phyloP scores from a whole-genome alignment of 2,797 vertebrate genomes.

The Picus viridis region DNA sequence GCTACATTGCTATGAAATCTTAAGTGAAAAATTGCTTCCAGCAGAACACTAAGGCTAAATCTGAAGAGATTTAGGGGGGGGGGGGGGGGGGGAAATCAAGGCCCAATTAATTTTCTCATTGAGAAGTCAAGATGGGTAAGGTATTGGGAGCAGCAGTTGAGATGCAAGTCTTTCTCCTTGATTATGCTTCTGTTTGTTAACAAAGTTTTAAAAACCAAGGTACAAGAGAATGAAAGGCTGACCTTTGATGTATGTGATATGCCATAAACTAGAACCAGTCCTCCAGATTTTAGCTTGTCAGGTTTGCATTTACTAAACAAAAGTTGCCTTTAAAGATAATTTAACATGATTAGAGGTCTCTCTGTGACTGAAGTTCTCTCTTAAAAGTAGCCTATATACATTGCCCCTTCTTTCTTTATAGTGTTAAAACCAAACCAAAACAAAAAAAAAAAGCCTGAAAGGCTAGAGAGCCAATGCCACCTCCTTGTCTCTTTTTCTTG shows the following conservation, averaged over 20 bases:
- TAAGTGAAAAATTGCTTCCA: constrained; percentile 71
- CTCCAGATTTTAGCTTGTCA: constrained; percentile 25
- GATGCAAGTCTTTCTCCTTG: not conserved
- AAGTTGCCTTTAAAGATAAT: constrained; percentile 31
- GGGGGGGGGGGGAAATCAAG: constrained; percentile 5
- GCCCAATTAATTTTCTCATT: constrained; percentile 58
- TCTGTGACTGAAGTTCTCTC: not conserved
- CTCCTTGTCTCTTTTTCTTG: not conserved
- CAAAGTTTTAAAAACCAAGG: constrained; percentile 34
- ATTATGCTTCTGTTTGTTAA: constrained; percentile 36
- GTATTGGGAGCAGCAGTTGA: not conserved
- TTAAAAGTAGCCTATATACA: not conserved
- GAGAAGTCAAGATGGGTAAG: constrained; percentile 37
- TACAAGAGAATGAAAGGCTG: not conserved
- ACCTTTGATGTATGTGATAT: constrained; percentile 44
- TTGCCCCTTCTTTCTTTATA: not conserved
- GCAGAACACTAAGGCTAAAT: constrained; percentile 45
- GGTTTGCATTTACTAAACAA: constrained; percentile 29
- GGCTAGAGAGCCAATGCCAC: not conserved
- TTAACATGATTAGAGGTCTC: constrained; percentile 6
- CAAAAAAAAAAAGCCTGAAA: not conserved
- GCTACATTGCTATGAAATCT: constrained; percentile 30
- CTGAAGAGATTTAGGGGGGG: constrained; percentile 27
- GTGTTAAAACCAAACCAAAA: not conserved
- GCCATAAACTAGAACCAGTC: constrained; percentile 56